A percentile compares a stretch with the other conserved stretches of the same genome.
Evolutionary conservation across 2,797 vertebrate species (phyloP).

Genomic region (Crypturellus tataupa): DNA sequence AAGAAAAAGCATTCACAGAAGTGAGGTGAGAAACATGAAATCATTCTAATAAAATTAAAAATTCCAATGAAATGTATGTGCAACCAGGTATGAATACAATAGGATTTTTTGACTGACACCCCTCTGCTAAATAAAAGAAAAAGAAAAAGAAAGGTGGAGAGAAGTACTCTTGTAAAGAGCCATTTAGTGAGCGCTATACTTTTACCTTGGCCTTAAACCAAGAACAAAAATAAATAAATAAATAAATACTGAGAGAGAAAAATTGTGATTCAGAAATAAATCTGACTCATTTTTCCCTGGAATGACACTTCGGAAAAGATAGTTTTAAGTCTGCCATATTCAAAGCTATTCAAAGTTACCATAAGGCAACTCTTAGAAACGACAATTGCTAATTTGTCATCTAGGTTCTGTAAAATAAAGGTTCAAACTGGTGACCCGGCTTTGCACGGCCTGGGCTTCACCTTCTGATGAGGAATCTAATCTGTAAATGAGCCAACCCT

Average conservation of each 20-base stretch:
- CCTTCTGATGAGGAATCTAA: neutral
- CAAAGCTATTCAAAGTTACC: neutral
- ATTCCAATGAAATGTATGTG: neutral
- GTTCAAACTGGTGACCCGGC: neutral
- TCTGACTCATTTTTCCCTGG: neutral
- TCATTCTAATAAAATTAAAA: neutral
- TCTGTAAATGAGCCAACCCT: neutral
- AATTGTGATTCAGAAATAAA: neutral
- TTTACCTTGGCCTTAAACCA: neutral
- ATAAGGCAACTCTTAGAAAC: neutral
- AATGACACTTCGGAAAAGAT: neutral
- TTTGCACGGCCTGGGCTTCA: neutral
- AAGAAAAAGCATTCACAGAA: neutral
- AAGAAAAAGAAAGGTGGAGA: accelerated
- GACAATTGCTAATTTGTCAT: neutral
- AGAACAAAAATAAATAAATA: neutral
- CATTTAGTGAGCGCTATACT: neutral
- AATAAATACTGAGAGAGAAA: neutral
- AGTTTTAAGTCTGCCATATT: neutral
- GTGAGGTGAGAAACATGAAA: neutral
- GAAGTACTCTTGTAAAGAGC: neutral
- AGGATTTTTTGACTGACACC: neutral
- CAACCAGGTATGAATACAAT: neutral
- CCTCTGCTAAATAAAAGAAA: neutral
- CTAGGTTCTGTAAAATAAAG: neutral